Conservation (phyloP, 1,140 invertebrate genomes). For the Thaumatotibia leucotreta region DNA sequence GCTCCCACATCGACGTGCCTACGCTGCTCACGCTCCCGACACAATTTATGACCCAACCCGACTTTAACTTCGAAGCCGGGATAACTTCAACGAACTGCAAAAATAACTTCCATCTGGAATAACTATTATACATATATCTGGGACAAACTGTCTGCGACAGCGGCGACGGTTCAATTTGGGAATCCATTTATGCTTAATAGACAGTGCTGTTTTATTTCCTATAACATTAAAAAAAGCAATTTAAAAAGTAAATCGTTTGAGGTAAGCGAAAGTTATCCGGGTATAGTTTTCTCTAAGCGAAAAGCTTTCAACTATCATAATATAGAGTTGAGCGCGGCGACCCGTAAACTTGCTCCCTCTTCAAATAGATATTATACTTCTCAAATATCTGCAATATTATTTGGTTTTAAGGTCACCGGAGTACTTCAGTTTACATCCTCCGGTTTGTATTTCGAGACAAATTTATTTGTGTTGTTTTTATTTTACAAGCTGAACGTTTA, state of each 20-base stretch:
- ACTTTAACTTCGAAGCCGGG: conserved; percentile 7
- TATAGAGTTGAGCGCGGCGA: conserved; percentile 35
- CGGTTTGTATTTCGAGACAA: neutral
- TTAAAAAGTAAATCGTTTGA: neutral
- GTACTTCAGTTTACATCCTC: neutral
- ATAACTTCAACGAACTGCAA: conserved; percentile 1
- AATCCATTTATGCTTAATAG: neutral
- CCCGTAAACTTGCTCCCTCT: conserved; percentile 42
- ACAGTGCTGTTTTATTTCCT: neutral
- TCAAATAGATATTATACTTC: conserved; percentile 36
- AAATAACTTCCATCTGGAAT: neutral
- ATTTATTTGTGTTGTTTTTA: neutral
- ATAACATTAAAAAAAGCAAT: neutral
- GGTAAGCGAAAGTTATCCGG: neutral
- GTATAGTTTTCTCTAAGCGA: conserved; percentile 19
- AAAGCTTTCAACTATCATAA: conserved; percentile 33
- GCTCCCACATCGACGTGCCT: conserved; percentile 6
- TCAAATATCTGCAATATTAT: conserved; percentile 28
- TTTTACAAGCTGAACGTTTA: neutral
- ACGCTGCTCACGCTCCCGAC: neutral
- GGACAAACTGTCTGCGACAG: neutral
- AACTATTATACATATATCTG: neutral
- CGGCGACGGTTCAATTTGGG: neutral
- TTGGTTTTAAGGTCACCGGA: conserved; percentile 14
- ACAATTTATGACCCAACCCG: conserved; percentile 12